Evolutionary conservation across 2,797 vertebrate species (phyloP).

Genomic region (Nannoperca obscura): DNA sequence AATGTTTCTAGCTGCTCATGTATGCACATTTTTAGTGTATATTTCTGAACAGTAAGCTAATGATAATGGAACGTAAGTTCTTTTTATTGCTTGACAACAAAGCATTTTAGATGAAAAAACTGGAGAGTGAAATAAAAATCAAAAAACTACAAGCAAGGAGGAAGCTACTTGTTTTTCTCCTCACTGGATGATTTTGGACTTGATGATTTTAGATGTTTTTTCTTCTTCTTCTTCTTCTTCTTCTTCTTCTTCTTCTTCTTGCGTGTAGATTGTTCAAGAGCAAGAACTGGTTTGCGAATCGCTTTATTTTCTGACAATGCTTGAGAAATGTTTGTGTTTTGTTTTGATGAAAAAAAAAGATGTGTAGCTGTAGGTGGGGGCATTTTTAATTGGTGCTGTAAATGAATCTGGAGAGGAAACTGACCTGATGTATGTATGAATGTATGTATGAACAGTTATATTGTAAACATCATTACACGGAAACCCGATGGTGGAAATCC

Average conservation of each 20-base stretch:
- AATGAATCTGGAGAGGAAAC: constrained; percentile 88
- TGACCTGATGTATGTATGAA: constrained; percentile 92
- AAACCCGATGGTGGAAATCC: constrained; percentile 95
- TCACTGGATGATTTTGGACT: constrained; percentile 70
- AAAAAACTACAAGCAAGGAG: constrained; percentile 77
- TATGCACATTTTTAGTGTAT: constrained; percentile 98
- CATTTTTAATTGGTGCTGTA: constrained; percentile 90
- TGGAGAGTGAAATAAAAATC: constrained; percentile 79
- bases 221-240: constrained; percentile 64
- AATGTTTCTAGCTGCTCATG: constrained; percentile 96
- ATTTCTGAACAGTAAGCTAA: constrained; percentile 96
- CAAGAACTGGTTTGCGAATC: constrained; percentile 92
- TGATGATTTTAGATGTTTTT: constrained; percentile 66
- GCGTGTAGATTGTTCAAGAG: constrained; percentile 94
- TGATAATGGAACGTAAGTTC: constrained; percentile 89
- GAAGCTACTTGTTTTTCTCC: constrained; percentile 84
- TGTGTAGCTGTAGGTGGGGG: constrained; percentile 91
- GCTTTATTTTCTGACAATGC: constrained; percentile 96
- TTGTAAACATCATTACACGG: constrained; percentile 97
- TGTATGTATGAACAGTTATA: constrained; percentile 89
- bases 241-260: constrained; percentile 75
- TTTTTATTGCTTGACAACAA: constrained; percentile 93
- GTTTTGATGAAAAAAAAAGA: constrained; percentile 78
- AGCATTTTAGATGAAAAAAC: constrained; percentile 91
- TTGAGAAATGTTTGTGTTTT: constrained; percentile 91